These are phyloP conservation scores for Eutolmus rufibarbis DNA, from an alignment of 2,888 invertebrate genomes.

Conservation along the genomic window DNA sequence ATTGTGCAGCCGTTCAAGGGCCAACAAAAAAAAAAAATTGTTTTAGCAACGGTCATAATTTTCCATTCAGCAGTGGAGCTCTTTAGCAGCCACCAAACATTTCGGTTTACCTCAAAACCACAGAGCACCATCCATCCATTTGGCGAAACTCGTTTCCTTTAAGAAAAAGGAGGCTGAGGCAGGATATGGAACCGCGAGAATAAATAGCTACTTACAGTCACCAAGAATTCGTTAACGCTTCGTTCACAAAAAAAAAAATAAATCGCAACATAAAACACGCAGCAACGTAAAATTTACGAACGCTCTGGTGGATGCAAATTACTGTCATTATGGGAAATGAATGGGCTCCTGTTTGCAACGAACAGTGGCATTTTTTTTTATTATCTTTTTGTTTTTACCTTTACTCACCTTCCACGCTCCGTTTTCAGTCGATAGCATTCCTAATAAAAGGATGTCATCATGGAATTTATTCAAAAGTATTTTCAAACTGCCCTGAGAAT, in stretches of 20 bases:
- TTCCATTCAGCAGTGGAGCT: background rate
- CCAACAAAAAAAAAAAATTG: background rate
- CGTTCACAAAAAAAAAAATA: background rate
- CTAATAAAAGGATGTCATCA: background rate
- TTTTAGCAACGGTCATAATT: background rate
- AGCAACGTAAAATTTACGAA: slow-evolving; percentile 8
- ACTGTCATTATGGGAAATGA: slow-evolving; percentile 17
- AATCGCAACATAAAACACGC: background rate
- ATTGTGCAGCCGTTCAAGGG: background rate
- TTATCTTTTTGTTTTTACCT: background rate
- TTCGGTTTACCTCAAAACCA: background rate
- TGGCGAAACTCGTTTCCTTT: background rate
- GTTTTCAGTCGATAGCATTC: background rate
- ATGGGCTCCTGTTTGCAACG: slow-evolving; percentile 4
- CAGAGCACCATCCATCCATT: background rate
- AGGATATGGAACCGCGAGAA: background rate
- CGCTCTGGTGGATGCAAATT: background rate
- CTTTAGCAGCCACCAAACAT: background rate
- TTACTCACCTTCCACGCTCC: background rate
- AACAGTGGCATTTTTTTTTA: background rate
- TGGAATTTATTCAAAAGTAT: background rate
- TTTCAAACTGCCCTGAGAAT: background rate
- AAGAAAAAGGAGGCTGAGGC: background rate
- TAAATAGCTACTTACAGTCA: background rate
- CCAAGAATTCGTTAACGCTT: background rate